Evolutionary conservation across 2,888 invertebrate species (phyloP).

Genomic region (Alloscopus bannaensis): DNA sequence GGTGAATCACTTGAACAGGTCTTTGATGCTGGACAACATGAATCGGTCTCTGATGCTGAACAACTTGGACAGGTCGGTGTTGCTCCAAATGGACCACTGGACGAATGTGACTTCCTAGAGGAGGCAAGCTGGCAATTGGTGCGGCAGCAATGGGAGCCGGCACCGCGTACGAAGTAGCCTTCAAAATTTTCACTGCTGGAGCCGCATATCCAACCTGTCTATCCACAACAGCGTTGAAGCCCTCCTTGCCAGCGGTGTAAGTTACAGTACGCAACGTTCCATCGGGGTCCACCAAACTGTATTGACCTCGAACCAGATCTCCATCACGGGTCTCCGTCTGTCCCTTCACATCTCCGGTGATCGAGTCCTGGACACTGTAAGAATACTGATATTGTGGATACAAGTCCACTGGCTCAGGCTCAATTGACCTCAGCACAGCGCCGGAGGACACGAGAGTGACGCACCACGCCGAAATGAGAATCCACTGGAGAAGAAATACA

Average conservation of each 20-base stretch:
- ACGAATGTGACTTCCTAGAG: constrained; percentile 17
- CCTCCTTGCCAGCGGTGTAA: constrained; percentile 56
- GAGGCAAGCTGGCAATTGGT: constrained; percentile 2
- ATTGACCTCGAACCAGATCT: constrained; percentile 42
- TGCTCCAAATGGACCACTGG: constrained; percentile 6
- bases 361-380: constrained; percentile 52
- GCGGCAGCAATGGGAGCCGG: background rate
- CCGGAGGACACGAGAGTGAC: background rate
- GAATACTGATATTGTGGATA: constrained; percentile 53
- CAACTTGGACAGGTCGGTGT: constrained; percentile 5
- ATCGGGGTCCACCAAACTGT: constrained; percentile 59
- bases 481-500: constrained; percentile 1
- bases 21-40: constrained; percentile 23
- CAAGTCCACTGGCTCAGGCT: constrained; percentile 29
- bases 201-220: constrained; percentile 51
- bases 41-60: constrained; percentile 21
- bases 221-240: constrained; percentile 62
- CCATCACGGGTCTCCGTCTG: constrained; percentile 50
- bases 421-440: constrained; percentile 2
- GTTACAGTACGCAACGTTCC: constrained; percentile 60
- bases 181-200: constrained; percentile 26
- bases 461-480: background rate
- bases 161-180: background rate
- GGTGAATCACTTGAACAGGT: constrained; percentile 23
- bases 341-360: constrained; percentile 54